These are phyloP conservation scores for Pangasius mekongensis DNA, from an alignment of 2,797 vertebrate genomes.

Conservation along the genomic window DNA sequence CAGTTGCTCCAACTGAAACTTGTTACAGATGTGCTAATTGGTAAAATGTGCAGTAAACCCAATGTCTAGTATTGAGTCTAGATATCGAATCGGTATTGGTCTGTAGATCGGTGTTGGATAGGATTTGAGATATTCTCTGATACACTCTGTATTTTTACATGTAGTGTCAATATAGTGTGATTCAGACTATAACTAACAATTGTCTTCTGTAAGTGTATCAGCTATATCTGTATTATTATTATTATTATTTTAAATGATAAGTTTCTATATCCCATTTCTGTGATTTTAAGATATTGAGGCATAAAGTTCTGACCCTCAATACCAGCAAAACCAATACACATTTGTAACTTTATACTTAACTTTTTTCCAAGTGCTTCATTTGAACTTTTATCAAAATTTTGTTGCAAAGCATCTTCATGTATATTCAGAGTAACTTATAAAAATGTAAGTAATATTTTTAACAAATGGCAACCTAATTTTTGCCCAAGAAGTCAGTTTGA, in stretches of 20 bases:
- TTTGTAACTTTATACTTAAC: too few species aligned
- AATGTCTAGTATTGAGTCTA: slow-evolving; percentile 5
- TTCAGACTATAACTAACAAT: neutral
- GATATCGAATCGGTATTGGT: neutral
- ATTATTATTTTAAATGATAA: neutral
- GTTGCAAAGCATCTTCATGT: neutral
- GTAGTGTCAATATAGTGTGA: neutral
- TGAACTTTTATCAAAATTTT: neutral
- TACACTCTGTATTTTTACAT: neutral
- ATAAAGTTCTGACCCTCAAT: neutral
- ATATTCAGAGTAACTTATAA: neutral
- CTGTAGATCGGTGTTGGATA: neutral
- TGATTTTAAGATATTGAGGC: neutral
- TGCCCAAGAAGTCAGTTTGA: neutral
- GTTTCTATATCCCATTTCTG: neutral
- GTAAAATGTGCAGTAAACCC: neutral
- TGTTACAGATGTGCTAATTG: neutral
- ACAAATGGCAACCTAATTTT: neutral
- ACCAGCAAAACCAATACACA: neutral
- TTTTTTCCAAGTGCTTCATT: too few species aligned
- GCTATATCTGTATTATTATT: neutral
- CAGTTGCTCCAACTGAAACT: slow-evolving; percentile 11
- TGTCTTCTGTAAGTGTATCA: neutral
- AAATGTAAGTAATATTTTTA: neutral
- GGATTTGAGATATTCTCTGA: neutral